These are phyloP conservation scores for Aromia moschata DNA, from an alignment of 2,888 invertebrate species.

Conservation along the genomic window DNA sequence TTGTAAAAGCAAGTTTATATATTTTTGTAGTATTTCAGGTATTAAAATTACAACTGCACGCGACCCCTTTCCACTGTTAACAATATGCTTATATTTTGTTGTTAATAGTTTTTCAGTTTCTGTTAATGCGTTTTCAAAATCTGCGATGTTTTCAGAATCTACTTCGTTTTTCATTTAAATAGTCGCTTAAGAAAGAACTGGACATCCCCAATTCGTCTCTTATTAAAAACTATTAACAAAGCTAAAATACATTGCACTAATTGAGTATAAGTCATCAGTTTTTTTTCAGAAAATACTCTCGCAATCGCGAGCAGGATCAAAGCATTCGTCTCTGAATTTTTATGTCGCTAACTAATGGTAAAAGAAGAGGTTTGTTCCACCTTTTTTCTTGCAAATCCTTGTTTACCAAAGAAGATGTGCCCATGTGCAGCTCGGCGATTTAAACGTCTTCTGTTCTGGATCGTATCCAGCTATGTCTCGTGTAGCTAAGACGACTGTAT, in stretches of 20 bases:
- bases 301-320: background rate
- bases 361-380: constrained; percentile 8
- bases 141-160: constrained; percentile 1
- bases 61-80: no score
- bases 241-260: constrained; percentile 6
- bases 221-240: constrained; percentile 4
- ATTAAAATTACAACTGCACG: no score
- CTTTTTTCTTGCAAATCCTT: constrained; percentile 10
- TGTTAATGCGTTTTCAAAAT: background rate
- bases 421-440: constrained; percentile 44
- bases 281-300: background rate
- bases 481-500: constrained; percentile 34
- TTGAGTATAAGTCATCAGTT: background rate
- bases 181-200: no score
- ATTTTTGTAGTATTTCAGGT: no score
- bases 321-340: no score
- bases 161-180: no score
- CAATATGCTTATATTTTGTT: no score
- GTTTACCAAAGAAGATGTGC: constrained; percentile 29
- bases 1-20: no score
- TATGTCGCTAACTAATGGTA: constrained; percentile 10
- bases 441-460: constrained; percentile 41
- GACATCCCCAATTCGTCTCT: background rate
- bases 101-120: no score
- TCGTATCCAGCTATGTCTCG: constrained; percentile 42